Evolutionary conservation across 1,140 invertebrate genomes (phyloP), one percentile per base, ranked within the genome.

Genomic region (Agrypnia vestita): DNA sequence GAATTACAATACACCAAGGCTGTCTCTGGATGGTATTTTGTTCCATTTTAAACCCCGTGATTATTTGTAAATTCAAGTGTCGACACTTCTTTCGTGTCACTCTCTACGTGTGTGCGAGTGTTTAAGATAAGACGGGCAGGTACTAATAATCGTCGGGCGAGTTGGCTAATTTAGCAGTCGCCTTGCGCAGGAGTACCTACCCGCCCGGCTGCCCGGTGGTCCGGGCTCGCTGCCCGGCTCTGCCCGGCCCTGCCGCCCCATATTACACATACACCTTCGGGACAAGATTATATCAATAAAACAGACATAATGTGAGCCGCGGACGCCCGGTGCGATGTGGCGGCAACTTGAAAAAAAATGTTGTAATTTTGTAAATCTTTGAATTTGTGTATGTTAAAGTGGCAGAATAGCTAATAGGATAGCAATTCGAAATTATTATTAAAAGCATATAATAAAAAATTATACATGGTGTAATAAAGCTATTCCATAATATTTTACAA

Each of bases 211-310:
- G 11, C 67, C 67, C 46, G 67, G 67, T 71, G 67, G 67, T 71
- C 67, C 21, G 12, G 11, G 17, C 12, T 59, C 12, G 19, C n/a
- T 21, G 11, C 59, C 59, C 17, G 25, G 17, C 15, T 19, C 56
- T 17, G 25, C 59, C 17, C 17, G 17, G 59, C 25, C 25, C 12
- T 10, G 12, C 59, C 59, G 19, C 8, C 25, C 62, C 43, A 43
- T 64, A 64, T 64, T n/a, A 25, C 55, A 17, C 17, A 55, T 25
- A 53, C 21, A 61, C 72, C 53, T 75, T 53, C n/a, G 51, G 72
- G 72, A 75, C 72, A 55, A 59, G 51, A 75, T 61, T 75, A 61
- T 59, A 75, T 59, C 73, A 75, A 75, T 75, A 61, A 59, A 59
- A 75, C 73, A 75, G 73, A 46, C 55, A 19, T 75, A 59, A 35